Evolutionary conservation across 2,888 invertebrate genomes (phyloP).

Genomic region (Gastrophysa polygoni): DNA sequence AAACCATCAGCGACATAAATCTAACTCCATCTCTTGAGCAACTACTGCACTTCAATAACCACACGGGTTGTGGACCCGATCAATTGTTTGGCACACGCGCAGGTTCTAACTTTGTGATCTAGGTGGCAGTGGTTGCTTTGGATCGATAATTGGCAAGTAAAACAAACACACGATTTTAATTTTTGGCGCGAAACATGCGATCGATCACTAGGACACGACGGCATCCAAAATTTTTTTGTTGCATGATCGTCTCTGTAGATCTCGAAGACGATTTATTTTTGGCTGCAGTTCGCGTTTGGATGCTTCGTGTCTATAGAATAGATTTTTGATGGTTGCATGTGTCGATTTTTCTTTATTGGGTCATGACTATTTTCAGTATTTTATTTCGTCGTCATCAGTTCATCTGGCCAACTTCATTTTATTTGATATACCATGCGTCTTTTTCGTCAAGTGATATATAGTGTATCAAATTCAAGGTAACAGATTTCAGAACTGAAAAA

Average conservation of each 20-base stretch:
- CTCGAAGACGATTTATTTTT: conserved; percentile 9
- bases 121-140: conserved; percentile 36
- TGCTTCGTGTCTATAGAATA: conserved; percentile 34
- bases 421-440: neutral
- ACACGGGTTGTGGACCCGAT: conserved; percentile 22
- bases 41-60: conserved; percentile 21
- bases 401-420: neutral
- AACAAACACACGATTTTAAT: conserved; percentile 13
- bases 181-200: conserved; percentile 9
- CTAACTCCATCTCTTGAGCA: conserved; percentile 27
- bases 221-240: conserved; percentile 27
- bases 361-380: conserved; percentile 28
- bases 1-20: conserved; percentile 9
- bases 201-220: conserved; percentile 20
- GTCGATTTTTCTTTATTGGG: conserved; percentile 32
- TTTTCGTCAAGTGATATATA: neutral
- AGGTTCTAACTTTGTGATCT: conserved; percentile 16
- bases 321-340: conserved; percentile 41
- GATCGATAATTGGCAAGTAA: conserved; percentile 35
- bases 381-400: too few species aligned
- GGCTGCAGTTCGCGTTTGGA: conserved; percentile 19
- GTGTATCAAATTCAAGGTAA: too few species aligned
- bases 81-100: conserved; percentile 20
- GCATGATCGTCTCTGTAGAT: conserved; percentile 19
- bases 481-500: too few species aligned